Evolutionary conservation across 2,888 invertebrate genomes (phyloP).

Genomic region (Xestia rhomboidea): DNA sequence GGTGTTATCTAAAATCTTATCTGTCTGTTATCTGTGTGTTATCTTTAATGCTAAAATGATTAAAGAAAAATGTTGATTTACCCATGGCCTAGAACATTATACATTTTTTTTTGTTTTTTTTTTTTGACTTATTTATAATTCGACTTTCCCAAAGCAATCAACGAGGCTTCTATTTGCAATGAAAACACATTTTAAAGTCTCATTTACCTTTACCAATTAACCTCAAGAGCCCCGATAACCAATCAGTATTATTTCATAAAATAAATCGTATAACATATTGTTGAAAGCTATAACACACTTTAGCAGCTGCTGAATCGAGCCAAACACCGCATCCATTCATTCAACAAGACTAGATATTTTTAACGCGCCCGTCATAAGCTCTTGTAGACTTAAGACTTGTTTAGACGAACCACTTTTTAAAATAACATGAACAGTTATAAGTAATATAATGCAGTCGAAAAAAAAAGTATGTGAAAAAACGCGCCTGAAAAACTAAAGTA

Average conservation of each 20-base stretch:
- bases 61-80: too few relatives aligned
- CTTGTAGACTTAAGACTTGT: constrained; percentile 34
- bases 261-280: constrained; percentile 16
- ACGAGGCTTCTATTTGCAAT: neutral
- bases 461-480: too few relatives aligned
- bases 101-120: too few relatives aligned
- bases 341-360: constrained; percentile 68
- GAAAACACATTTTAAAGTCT: neutral
- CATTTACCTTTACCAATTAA: neutral
- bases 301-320: constrained; percentile 57
- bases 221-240: neutral
- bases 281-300: constrained; percentile 20
- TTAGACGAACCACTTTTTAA: constrained; percentile 24
- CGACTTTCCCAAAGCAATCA: neutral
- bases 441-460: neutral
- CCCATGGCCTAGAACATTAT: too few relatives aligned
- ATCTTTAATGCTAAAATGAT: too few relatives aligned
- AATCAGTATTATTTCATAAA: neutral
- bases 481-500: too few relatives aligned
- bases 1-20: neutral
- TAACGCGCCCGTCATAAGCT: constrained; percentile 60
- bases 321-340: constrained; percentile 70
- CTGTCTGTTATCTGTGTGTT: too few relatives aligned
- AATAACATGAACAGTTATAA: neutral
- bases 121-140: too few relatives aligned